Evolutionary conservation across 2,797 vertebrate species (phyloP), one percentile per base, ranked within the genome.

Genomic region (Myotis findleyi): DNA sequence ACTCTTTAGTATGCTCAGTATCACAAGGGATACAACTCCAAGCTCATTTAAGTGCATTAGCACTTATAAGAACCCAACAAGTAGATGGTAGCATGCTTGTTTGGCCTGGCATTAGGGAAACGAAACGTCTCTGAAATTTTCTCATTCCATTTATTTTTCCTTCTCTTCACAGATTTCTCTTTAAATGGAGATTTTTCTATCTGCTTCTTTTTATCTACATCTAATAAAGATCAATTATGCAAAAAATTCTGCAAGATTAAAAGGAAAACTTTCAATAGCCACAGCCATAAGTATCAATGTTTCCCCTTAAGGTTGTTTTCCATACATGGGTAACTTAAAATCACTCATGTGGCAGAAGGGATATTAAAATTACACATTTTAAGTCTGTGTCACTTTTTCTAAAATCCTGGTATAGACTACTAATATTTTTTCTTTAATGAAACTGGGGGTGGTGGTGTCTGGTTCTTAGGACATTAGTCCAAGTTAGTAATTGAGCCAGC

Each of bases 351-450:
- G 89, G 4, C 53, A 66, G 2, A 90, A 82, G 6, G 2, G n/a
- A 76, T 13, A 62, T 13, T 7, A 79, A 95, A 59, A 89, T 18
- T 62, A 2, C 2, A 62, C 0, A 6, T 90, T 76, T 12, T 47
- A 57, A 23, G 14, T 44, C 36, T 82, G 11, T 23, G 82, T 88
- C 44, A 75, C 0, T 33, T 76, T 91, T 59, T 76, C n/a, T 66
- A 80, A 90, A 93, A 20, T 9, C 5, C 18, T 71, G 5, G 5
- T n/a, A 64, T 59, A 11, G 71, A 51, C 14, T 73, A 59, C 41
- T 88, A 83, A 30, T 84, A 17, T 44, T 62, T 95, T 95, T 85
- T 68, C 33, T 89, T 90, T 73, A 93, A 72, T 69, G 33, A 83
- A 89, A 93, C 2, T 66, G 25, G 82, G 33, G 11, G 38, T 44